Base-by-base conservation (phyloP, 1,140 invertebrate species). In the Cotesia vestalis region DNA sequence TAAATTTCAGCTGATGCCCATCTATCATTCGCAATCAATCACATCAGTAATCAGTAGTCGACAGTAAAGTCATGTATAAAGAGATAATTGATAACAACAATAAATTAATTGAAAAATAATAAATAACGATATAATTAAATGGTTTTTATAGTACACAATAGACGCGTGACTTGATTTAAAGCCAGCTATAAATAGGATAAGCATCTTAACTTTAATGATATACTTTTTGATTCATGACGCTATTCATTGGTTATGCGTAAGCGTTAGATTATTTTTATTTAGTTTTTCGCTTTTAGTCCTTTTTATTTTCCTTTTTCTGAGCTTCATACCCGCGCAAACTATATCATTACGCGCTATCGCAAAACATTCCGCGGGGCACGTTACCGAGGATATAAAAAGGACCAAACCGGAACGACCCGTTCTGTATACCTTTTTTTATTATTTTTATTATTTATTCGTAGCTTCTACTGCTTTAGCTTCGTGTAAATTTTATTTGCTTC, bases 311-410 rank as follows among this genome's bases (percentile, higher is more conserved):
- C 57, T 76, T 62, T 74, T 76, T 70, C 53, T 71, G 55, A 57
- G 46, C 34, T 62, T 12, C 53, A 11, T 52, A 36, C 46, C 46
- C 27, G 27, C 59, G 59, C 69, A 64, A 72, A 73, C 59, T 71
- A 68, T 81, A 81, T 81, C 75, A 81, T 82, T 81, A 81, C 63
- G 78, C 63, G 66, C 75, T 77, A 79, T 78, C 76, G 75, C 73
- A 27, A 57, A 66, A 60, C 64, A 72, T 80, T 80, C 76, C 63
- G 52, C 64, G 5, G 51, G 46, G 52, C 60, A 69, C 53, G 36
- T 60, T 63, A 12, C 53, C 35, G 51, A 61, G 51, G 51, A 71
- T 66, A 69, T 73, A 73, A 61, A 67, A 73, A 71, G 70, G 34
- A 74, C 72, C 72, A 79, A 77, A 79, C 76, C 76, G 78, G 79